Conservation (phyloP, 1,140 invertebrate species). For the Megalopta genalis region DNA sequence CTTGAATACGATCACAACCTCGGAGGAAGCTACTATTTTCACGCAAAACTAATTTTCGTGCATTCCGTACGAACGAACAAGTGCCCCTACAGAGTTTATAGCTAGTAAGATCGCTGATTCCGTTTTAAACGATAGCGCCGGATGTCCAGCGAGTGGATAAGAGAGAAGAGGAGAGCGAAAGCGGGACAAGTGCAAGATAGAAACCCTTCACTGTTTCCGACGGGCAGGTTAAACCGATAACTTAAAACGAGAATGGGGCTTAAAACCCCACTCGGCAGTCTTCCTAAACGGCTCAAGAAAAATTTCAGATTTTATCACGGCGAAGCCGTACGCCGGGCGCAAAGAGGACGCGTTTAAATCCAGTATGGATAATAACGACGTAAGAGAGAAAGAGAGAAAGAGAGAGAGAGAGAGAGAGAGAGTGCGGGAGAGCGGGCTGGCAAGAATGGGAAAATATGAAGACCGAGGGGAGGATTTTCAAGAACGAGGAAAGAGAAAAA, state of each 20-base stretch:
- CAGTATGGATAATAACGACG: conserved; percentile 39
- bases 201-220: background rate
- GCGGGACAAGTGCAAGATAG: background rate
- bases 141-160: too few relatives aligned
- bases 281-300: conserved; percentile 13
- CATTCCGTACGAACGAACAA: too few relatives aligned
- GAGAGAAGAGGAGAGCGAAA: background rate
- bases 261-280: conserved; percentile 24
- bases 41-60: too few relatives aligned
- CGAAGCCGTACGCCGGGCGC: conserved; percentile 45
- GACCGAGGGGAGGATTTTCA: conserved; percentile 7
- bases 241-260: conserved; percentile 17
- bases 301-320: conserved; percentile 59
- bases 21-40: too few relatives aligned
- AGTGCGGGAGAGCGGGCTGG: background rate
- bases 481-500: background rate
- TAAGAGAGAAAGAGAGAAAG: background rate
- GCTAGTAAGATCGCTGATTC: too few relatives aligned
- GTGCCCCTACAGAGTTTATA: too few relatives aligned
- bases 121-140: too few relatives aligned
- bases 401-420: background rate
- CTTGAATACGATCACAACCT: too few relatives aligned
- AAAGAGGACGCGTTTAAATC: conserved; percentile 60
- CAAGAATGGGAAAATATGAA: background rate
- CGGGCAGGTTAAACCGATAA: background rate